Conservation (phyloP, 2,888 invertebrate genomes). For the Arenicola marina region DNA sequence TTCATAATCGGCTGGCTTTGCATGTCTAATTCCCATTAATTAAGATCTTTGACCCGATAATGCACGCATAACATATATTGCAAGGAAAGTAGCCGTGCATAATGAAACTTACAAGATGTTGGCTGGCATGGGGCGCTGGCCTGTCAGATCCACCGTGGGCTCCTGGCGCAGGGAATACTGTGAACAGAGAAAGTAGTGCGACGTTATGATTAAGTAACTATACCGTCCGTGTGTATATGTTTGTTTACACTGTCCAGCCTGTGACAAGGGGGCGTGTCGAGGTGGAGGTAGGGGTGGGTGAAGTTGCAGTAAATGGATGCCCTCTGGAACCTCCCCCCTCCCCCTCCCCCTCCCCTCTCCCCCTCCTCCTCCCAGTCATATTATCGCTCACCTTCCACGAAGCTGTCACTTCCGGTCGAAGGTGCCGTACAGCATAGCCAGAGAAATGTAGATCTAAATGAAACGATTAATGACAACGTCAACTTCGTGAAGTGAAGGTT, state of each 20-base stretch:
- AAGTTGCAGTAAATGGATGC: too few species aligned
- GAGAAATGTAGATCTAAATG: slow-evolving; percentile 48
- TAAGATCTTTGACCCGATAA: too few species aligned
- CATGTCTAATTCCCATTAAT: too few species aligned
- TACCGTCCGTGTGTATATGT: slow-evolving; percentile 7
- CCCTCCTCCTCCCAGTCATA: too few species aligned
- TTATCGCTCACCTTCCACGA: slow-evolving; percentile 34
- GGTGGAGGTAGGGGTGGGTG: too few species aligned
- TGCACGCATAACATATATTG: too few species aligned
- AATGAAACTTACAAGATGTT: slow-evolving; percentile 51
- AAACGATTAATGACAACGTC: neutral
- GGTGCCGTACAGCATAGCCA: slow-evolving; percentile 54
- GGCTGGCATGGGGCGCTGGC: slow-evolving; percentile 54
- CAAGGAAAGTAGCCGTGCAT: neutral
- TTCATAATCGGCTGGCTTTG: too few species aligned
- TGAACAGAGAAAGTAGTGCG: slow-evolving; percentile 18
- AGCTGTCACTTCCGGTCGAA: slow-evolving; percentile 34
- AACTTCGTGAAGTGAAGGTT: neutral
- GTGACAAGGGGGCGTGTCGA: too few species aligned
- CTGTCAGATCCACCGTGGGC: slow-evolving; percentile 50
- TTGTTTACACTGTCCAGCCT: too few species aligned
- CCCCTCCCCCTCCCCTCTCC: too few species aligned
- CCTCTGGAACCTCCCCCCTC: too few species aligned
- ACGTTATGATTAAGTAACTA: neutral
- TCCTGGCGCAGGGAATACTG: slow-evolving; percentile 55